A percentile compares a stretch with the other conserved stretches of the same genome.
Evolutionary conservation across 92 coral and sea anemone genomes (phyloP).

Genomic region (Plumapathes pennacea): DNA sequence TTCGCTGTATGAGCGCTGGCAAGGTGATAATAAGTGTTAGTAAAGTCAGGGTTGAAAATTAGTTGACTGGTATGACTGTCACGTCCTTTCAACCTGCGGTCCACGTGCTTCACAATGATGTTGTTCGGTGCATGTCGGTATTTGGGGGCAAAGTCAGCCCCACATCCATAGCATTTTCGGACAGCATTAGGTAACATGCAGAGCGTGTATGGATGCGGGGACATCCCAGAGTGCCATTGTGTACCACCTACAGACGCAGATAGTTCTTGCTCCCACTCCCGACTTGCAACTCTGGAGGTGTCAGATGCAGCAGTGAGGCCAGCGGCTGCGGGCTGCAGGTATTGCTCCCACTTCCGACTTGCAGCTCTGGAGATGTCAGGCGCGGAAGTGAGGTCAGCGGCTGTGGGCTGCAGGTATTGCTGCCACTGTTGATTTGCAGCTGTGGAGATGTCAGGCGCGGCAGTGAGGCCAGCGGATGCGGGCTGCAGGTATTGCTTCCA

Average conservation of each 20-base stretch:
- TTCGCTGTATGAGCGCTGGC: neutral
- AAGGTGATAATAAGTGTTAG: conserved; percentile 18
- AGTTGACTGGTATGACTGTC: conserved; percentile 14
- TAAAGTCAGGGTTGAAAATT: conserved; percentile 13
- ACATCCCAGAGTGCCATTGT: conserved; percentile 53
- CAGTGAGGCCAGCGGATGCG: neutral
- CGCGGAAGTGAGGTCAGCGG: too few species aligned
- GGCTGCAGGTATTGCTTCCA: neutral
- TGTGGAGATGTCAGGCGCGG: neutral
- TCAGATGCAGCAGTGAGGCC: too few species aligned
- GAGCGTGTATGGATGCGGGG: conserved; percentile 45
- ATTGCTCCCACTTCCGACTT: too few species aligned
- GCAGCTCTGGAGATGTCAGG: too few species aligned
- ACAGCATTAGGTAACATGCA: conserved; percentile 5
- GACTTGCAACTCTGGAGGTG: too few species aligned
- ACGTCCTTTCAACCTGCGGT: conserved; percentile 4
- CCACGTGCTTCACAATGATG: conserved; percentile 39
- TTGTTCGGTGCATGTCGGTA: conserved; percentile 14
- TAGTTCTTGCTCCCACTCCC: too few species aligned
- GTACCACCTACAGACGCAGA: too few species aligned
- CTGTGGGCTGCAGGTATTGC: neutral
- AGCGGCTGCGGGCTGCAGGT: too few species aligned
- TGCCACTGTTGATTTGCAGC: neutral
- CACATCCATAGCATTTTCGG: conserved; percentile 48
- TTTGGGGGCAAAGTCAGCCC: conserved; percentile 12